Evolutionary conservation across 2,797 vertebrate species (phyloP).

Genomic region (Trachurus trachurus): DNA sequence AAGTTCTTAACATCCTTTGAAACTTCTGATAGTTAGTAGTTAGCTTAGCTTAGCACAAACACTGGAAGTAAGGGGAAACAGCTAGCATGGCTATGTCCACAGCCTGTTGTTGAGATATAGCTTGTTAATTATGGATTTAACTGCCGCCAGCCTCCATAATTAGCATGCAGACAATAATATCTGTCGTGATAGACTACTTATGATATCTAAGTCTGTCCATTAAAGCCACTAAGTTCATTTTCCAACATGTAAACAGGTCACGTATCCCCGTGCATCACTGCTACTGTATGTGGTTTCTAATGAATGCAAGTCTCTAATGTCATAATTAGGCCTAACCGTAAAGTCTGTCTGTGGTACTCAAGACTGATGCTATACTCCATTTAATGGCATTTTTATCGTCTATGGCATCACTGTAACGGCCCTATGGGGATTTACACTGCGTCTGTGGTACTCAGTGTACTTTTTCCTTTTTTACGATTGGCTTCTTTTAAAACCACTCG

Average conservation of each 20-base stretch:
- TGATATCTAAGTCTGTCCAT: neutral
- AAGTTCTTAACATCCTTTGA: neutral
- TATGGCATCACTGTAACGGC: slow-evolving; percentile 14
- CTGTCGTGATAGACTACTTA: too few relatives aligned
- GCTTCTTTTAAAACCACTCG: neutral
- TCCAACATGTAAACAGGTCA: neutral
- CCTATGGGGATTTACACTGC: neutral
- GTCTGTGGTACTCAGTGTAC: slow-evolving; percentile 9
- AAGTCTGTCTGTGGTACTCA: slow-evolving; percentile 19
- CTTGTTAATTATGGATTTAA: neutral
- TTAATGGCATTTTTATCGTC: slow-evolving; percentile 30
- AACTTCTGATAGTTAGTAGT: neutral
- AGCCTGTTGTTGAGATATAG: neutral
- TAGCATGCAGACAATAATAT: neutral
- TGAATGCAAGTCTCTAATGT: slow-evolving; percentile 12
- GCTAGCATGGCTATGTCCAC: neutral
- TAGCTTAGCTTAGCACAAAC: neutral
- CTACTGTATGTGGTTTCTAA: slow-evolving; percentile 7
- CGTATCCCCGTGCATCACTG: neutral
- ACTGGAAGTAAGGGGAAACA: neutral
- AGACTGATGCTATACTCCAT: neutral
- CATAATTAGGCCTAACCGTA: neutral
- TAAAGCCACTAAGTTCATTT: neutral
- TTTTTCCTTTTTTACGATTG: neutral
- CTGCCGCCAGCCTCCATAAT: neutral